phyloP scores from a whole-genome alignment of 2,888 invertebrate genomes.

The Torymus auratus region DNA sequence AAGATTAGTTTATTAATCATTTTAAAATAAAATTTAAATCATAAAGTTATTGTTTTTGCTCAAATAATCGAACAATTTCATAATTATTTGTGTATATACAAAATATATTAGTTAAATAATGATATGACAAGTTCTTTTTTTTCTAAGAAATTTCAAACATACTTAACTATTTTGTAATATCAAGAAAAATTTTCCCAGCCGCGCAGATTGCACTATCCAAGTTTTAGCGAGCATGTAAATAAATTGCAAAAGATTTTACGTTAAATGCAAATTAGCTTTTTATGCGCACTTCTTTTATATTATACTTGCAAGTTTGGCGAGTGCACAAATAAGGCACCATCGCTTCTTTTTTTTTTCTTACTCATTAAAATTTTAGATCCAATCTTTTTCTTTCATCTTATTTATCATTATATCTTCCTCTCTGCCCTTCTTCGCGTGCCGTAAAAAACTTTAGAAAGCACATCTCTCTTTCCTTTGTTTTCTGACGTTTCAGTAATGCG shows the following conservation, averaged over 20 bases:
- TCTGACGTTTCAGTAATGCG: constrained; percentile 17
- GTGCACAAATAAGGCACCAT: constrained; percentile 14
- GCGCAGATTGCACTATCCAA: not conserved
- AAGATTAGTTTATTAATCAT: too few relatives aligned
- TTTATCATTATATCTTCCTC: constrained; percentile 44
- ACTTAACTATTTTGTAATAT: too few relatives aligned
- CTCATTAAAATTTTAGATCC: constrained; percentile 50
- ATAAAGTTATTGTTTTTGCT: too few relatives aligned
- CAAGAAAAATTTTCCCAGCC: too few relatives aligned
- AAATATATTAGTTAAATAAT: too few relatives aligned
- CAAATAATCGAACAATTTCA: too few relatives aligned
- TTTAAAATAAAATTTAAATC: too few relatives aligned
- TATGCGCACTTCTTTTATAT: not conserved
- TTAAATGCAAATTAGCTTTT: not conserved
- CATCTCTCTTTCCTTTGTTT: constrained; percentile 36
- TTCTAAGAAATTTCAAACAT: too few relatives aligned
- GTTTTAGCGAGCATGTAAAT: not conserved
- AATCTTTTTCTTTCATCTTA: constrained; percentile 36
- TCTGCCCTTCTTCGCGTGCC: constrained; percentile 12
- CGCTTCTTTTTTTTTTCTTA: not conserved
- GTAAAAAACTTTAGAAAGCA: constrained; percentile 38
- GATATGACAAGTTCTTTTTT: too few relatives aligned
- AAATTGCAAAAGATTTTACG: not conserved
- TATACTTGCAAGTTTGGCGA: constrained; percentile 15
- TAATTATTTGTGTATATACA: too few relatives aligned